These are phyloP conservation scores for Heliothis virescens DNA, from an alignment of 1,140 invertebrate species.

Conservation along the genomic window DNA sequence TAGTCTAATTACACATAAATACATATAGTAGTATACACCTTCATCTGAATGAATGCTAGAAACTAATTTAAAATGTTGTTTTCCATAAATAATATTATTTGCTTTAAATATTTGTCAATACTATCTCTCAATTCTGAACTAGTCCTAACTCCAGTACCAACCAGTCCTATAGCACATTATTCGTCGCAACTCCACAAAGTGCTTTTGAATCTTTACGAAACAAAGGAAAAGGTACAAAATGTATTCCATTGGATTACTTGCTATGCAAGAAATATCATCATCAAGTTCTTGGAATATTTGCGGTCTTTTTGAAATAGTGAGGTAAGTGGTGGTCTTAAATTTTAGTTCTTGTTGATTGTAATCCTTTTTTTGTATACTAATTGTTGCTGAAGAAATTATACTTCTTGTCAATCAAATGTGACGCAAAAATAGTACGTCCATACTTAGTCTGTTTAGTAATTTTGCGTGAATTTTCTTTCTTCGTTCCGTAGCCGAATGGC, in stretches of 20 bases:
- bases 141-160: neutral
- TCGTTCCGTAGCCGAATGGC: no score
- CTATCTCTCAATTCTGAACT: neutral
- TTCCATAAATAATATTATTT: no score
- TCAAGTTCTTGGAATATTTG: neutral
- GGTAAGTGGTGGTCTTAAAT: no score
- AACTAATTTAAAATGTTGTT: no score
- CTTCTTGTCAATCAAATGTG: no score
- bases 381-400: no score
- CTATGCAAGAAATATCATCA: slow-evolving; percentile 24
- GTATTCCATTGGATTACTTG: slow-evolving; percentile 42
- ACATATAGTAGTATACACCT: no score
- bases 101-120: neutral
- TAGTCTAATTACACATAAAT: no score
- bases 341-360: neutral
- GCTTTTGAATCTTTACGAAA: slow-evolving; percentile 46
- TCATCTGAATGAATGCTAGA: no score
- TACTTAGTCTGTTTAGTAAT: no score
- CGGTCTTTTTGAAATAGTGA: neutral
- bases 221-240: slow-evolving; percentile 32
- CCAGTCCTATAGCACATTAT: slow-evolving; percentile 30
- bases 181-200: slow-evolving; percentile 43
- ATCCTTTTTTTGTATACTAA: neutral
- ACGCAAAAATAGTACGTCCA: no score
- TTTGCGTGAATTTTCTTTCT: no score